Percentiles rank a stretch among this genome's conserved stretches.
phyloP scores from a whole-genome alignment of 2,888 invertebrate species.

The Agelastica alni region DNA sequence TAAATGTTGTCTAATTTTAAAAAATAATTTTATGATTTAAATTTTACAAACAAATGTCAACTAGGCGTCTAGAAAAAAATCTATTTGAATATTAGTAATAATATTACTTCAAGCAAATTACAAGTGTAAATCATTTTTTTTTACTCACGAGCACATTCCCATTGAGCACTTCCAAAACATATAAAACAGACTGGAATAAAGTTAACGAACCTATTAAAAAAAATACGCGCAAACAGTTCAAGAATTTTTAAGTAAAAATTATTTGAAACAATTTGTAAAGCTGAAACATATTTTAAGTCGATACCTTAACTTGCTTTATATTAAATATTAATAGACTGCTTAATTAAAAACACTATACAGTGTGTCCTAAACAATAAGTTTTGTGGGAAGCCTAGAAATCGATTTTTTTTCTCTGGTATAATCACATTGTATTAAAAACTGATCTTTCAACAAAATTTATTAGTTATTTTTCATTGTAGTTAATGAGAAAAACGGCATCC shows the following conservation, averaged over 20 bases:
- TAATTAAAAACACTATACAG: too few species aligned
- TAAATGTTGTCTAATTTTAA: conserved; percentile 21
- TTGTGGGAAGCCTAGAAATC: too few species aligned
- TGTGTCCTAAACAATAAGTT: background rate
- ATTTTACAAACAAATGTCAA: conserved; percentile 19
- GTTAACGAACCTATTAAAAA: conserved; percentile 29
- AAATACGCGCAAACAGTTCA: conserved; percentile 12
- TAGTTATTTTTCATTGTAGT: too few species aligned
- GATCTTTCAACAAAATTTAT: too few species aligned
- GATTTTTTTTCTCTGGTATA: too few species aligned
- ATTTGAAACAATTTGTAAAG: conserved; percentile 19
- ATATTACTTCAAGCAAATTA: conserved; percentile 36
- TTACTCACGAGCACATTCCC: conserved; percentile 51
- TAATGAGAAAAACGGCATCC: too few species aligned
- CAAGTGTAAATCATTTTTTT: conserved; percentile 31
- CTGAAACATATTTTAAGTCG: conserved; percentile 3
- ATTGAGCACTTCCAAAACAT: conserved; percentile 46
- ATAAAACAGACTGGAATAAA: conserved; percentile 47
- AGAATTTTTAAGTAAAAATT: conserved; percentile 12
- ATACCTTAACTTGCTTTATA: conserved; percentile 6
- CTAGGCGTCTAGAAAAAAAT: conserved; percentile 32
- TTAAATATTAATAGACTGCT: too few species aligned
- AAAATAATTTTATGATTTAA: conserved; percentile 15
- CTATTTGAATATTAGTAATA: conserved; percentile 33
- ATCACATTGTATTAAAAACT: too few species aligned